Base-by-base conservation (phyloP, 2,888 invertebrate genomes). In the Phytoseiulus persimilis region DNA sequence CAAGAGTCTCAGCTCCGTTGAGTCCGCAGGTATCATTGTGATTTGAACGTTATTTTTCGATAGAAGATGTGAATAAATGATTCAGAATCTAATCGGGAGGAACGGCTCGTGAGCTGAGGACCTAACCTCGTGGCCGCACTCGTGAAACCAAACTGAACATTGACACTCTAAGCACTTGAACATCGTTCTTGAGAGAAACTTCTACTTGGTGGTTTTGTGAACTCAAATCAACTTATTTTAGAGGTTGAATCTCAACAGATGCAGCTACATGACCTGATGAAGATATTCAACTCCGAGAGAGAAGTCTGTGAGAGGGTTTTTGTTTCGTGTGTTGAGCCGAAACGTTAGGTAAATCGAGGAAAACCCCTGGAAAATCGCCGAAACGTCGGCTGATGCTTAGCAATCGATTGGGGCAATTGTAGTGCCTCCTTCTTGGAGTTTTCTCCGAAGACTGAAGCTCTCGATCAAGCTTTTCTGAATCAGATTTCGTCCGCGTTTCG, bases 271-370 rank as follows among this genome's bases (percentile, higher is more conserved):
- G 65, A 65, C 18, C 65, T 65, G 65, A 65, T 65, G 65, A 65
- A 65, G 65, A 65, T 65, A 65, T 65, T 65, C 65, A 65, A 65
- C 65, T 65, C 65, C 65, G 65, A 65, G 65, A 65, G 65, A 65
- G 18, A 65, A 65, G 65, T 65, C 65, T 65, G 65, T 65, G 65
- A 65, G 46, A 46, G 1, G 28, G 14, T 28, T 28, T 65, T 65
- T 65, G 65, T 65, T 65, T 23, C 2, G 65, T 65, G 65, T 65
- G 65, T 65, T 6, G 65, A 18, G 65, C 65, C 1, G 18, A 2
- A 2, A 28, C 28, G 1, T 18, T 14, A 23, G 18, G 23, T 14
- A 2, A 65, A 65, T 65, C 65, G 18, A 28, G 1, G 18, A 18
- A 14, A 2, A 65, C 11, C 65, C 18, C 65, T 2, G 18, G 65